These are phyloP conservation scores for Microctenopoma stevenorrisi DNA, from an alignment of 2,797 vertebrate species.

Conservation along the genomic window DNA sequence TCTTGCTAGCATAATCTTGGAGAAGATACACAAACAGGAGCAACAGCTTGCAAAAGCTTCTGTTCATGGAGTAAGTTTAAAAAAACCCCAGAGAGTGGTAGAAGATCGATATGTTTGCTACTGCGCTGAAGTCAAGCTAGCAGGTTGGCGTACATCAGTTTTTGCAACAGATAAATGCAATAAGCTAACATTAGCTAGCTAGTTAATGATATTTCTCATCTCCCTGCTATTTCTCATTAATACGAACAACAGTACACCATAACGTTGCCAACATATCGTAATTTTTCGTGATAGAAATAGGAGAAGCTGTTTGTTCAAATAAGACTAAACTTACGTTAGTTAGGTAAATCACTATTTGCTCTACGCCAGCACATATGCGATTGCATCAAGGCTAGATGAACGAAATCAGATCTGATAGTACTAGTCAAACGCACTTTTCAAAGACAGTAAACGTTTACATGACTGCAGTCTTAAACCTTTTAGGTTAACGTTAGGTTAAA, in stretches of 20 bases:
- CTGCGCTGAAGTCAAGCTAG: background rate
- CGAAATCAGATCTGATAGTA: background rate
- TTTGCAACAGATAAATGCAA: background rate
- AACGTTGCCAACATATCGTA: background rate
- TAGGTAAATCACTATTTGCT: background rate
- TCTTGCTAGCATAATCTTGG: background rate
- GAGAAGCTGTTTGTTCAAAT: background rate
- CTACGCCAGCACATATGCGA: background rate
- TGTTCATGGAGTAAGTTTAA: slow-evolving; percentile 18
- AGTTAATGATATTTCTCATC: background rate
- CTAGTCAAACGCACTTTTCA: background rate
- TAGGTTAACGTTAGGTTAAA: background rate
- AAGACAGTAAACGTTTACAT: background rate
- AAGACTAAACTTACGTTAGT: background rate
- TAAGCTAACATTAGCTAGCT: slow-evolving; percentile 47
- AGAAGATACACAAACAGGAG: background rate
- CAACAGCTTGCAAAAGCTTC: slow-evolving; percentile 11
- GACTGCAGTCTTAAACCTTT: too few relatives aligned
- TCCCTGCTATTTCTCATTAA: too few relatives aligned
- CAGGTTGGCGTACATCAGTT: background rate
- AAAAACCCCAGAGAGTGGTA: background rate
- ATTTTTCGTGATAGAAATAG: fast-evolving
- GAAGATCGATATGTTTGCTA: slow-evolving; percentile 28
- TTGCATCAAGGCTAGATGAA: background rate
- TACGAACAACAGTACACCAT: too few relatives aligned